These are phyloP conservation scores for Epinotia bilunana DNA, from an alignment of 2,888 invertebrate genomes.

Conservation along the genomic window DNA sequence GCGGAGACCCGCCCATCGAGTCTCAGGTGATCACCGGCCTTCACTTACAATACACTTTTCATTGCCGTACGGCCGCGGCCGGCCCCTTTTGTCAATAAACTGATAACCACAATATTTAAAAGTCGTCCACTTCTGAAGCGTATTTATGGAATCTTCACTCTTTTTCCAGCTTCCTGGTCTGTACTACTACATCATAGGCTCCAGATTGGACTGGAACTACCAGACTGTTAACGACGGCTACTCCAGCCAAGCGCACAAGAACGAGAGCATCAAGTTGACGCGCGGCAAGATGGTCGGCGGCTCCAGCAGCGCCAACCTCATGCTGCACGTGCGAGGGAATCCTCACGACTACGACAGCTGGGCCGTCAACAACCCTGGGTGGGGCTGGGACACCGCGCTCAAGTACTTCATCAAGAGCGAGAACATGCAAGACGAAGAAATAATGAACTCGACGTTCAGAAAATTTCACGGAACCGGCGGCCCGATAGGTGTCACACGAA, in stretches of 20 bases:
- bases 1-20: constrained; percentile 56
- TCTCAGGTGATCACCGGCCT: constrained; percentile 53
- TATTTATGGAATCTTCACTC: neutral
- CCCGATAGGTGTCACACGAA: constrained; percentile 26
- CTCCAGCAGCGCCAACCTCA: constrained; percentile 42
- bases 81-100: too few relatives aligned
- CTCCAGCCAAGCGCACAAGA: constrained; percentile 39
- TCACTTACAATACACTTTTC: too few relatives aligned
- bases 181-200: constrained; percentile 30
- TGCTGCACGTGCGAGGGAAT: constrained; percentile 39
- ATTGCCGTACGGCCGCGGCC: too few relatives aligned
- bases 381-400: constrained; percentile 41
- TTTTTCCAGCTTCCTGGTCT: constrained; percentile 39
- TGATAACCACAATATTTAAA: too few relatives aligned
- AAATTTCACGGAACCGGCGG: constrained; percentile 31
- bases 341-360: constrained; percentile 35
- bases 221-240: constrained; percentile 34
- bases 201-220: constrained; percentile 41
- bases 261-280: constrained; percentile 25
- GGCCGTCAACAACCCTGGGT: constrained; percentile 21
- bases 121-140: neutral
- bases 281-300: constrained; percentile 42
- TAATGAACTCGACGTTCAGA: constrained; percentile 24
- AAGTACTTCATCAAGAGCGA: constrained; percentile 43
- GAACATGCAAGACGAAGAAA: constrained; percentile 19